phyloP scores from a whole-genome alignment of 1,140 invertebrate genomes.

The Ooceraea biroi region DNA sequence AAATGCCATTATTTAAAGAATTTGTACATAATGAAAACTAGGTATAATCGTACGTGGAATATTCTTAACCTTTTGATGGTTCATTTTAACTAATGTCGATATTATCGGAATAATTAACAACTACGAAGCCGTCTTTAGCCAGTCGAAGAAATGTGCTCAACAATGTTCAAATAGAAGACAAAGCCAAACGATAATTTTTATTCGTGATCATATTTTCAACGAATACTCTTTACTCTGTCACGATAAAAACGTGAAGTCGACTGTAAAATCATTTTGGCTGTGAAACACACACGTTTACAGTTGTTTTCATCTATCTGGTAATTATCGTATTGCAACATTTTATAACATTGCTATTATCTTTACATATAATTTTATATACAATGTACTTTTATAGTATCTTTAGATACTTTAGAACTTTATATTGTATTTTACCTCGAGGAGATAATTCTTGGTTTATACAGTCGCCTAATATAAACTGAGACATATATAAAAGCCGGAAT shows the following conservation, averaged over 20 bases:
- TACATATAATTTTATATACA: not conserved
- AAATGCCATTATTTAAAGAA: constrained; percentile 17
- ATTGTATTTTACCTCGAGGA: not conserved
- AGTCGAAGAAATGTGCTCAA: not conserved
- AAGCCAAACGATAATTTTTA: not conserved
- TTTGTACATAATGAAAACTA: constrained; percentile 47
- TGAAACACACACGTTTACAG: constrained; percentile 15
- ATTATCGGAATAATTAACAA: not conserved
- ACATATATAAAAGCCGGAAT: constrained; percentile 11
- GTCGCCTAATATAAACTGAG: constrained; percentile 23
- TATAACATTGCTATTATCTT: not conserved
- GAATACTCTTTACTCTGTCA: not conserved
- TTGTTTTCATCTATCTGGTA: constrained; percentile 1
- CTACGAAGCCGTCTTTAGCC: not conserved
- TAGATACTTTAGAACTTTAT: not conserved
- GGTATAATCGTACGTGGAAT: not conserved
- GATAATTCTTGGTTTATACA: constrained; percentile 22
- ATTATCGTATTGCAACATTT: constrained; percentile 13
- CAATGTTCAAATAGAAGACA: not conserved
- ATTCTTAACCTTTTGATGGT: constrained; percentile 18
- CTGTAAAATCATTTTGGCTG: constrained; percentile 55
- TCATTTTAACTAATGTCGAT: constrained; percentile 36
- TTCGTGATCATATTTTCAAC: not conserved
- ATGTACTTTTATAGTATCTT: constrained; percentile 7
- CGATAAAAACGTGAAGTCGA: not conserved